phyloP scores from a whole-genome alignment of 2,113 vertebrate species.

The Dasypus novemcinctus region DNA sequence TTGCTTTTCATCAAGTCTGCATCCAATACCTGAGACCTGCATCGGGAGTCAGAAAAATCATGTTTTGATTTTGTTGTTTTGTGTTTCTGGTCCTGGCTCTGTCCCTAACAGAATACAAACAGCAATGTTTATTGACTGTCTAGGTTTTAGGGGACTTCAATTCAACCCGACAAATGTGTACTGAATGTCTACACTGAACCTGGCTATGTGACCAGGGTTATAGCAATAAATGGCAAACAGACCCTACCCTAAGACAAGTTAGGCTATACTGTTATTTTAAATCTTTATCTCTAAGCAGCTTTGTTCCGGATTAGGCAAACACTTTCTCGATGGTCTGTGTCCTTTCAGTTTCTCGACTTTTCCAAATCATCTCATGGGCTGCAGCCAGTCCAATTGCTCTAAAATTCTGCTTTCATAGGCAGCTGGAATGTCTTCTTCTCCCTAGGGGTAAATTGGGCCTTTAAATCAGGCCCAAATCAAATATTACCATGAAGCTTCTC shows the following conservation, averaged over 20 bases:
- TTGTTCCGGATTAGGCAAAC: slow-evolving; percentile 28
- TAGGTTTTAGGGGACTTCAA: slow-evolving; percentile 26
- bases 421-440: not conserved
- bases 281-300: slow-evolving; percentile 3
- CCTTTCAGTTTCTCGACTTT: not conserved
- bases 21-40: slow-evolving; percentile 46
- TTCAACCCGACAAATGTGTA: slow-evolving; percentile 43
- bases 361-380: not conserved
- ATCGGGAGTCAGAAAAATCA: slow-evolving; percentile 54
- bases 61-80: slow-evolving; percentile 41
- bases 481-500: not conserved
- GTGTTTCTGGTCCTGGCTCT: slow-evolving; percentile 47
- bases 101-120: slow-evolving; percentile 40
- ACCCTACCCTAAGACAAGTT: not conserved
- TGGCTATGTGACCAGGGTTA: not conserved
- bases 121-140: slow-evolving; percentile 39
- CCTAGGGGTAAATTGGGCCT: not conserved
- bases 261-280: not conserved
- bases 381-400: not conserved
- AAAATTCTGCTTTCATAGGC: not conserved
- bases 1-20: slow-evolving; percentile 23
- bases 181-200: slow-evolving; percentile 8
- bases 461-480: not conserved
- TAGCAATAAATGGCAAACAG: slow-evolving; percentile 49
- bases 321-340: not conserved